Percentiles rank a stretch among this genome's conserved stretches.
These are phyloP conservation scores for Diceros bicornis DNA, from an alignment of 2,797 vertebrate species.

Conservation along the genomic window DNA sequence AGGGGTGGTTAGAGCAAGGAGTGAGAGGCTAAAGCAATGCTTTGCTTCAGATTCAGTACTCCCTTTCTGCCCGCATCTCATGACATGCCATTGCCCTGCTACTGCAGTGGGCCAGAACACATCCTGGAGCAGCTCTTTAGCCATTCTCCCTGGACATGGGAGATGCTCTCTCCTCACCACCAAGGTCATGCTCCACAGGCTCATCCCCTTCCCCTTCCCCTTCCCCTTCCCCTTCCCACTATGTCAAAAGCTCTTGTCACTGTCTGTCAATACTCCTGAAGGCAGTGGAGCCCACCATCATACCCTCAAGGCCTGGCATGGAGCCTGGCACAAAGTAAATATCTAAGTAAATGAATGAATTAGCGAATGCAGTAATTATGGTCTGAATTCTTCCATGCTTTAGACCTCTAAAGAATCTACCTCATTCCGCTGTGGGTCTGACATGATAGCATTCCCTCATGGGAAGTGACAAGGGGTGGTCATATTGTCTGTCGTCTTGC, in stretches of 20 bases:
- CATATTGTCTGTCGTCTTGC: not conserved
- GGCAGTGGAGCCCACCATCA: not conserved
- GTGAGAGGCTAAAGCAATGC: not conserved
- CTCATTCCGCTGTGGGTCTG: not conserved
- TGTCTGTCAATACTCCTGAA: not conserved
- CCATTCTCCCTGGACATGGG: not conserved
- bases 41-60: not conserved
- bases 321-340: conserved; percentile 48
- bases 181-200: not conserved
- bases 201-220: not conserved
- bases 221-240: not conserved
- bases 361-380: not conserved
- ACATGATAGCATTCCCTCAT: not conserved
- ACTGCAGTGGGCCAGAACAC: not conserved
- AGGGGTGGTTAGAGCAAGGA: not conserved
- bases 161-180: not conserved
- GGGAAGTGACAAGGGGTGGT: not conserved
- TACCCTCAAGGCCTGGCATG: not conserved
- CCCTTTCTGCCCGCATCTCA: not conserved
- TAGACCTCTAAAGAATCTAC: not conserved
- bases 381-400: conserved; percentile 34
- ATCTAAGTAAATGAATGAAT: conserved; percentile 14
- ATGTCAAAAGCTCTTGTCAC: not conserved
- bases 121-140: not conserved
- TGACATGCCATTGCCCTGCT: not conserved